Evolutionary conservation across 2,797 vertebrate genomes (phyloP), one percentile per base, ranked within the genome.

Genomic region (Mormyrus hasselquistii): DNA sequence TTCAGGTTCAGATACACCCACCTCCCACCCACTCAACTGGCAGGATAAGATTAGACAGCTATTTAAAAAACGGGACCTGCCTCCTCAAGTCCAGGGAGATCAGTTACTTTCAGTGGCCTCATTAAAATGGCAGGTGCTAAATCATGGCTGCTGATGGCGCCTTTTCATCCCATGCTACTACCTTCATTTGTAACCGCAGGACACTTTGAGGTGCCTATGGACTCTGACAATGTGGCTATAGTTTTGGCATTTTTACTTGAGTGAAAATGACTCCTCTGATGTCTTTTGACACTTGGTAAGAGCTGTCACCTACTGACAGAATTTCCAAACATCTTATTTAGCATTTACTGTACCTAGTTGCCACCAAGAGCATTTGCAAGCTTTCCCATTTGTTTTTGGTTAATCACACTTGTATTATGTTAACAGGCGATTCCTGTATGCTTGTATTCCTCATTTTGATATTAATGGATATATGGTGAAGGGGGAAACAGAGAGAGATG

Each of bases 1-100:
- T 90, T 90, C 88, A 29, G 88, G 90, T 93, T 94, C 92, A 94
- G 93, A 93, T 91, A 41, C 49, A 89, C 88, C 89, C 79, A 55
- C 25, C 41, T 50, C 41, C 57, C 6, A 16, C 57, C 47, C 91
- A 88, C 89, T 90, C 88, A 92, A 93, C 92, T 92, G 92, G 95
- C 92, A 95, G 89, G 94, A 91, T 97, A 96, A 96, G 95, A 96
- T 96, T 97, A 97, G 95, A 90, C 59, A 49, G 90, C 94, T 94
- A 92, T 95, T 95, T 94, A 89, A 91, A 91, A 91, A 87, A 69
- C 92, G 89, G 91, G 91, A 89, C 91, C 94, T 92, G 94, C 94
- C 95, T 95, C 93, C 92, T 91, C 88, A 94, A 92, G 92, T 93
- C 88, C 92, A 92, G 91, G 92, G 90, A 93, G 94, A 96, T 97